Conservation (phyloP, 2,113 vertebrate species). For the Oncorhynchus gorbuscha region DNA sequence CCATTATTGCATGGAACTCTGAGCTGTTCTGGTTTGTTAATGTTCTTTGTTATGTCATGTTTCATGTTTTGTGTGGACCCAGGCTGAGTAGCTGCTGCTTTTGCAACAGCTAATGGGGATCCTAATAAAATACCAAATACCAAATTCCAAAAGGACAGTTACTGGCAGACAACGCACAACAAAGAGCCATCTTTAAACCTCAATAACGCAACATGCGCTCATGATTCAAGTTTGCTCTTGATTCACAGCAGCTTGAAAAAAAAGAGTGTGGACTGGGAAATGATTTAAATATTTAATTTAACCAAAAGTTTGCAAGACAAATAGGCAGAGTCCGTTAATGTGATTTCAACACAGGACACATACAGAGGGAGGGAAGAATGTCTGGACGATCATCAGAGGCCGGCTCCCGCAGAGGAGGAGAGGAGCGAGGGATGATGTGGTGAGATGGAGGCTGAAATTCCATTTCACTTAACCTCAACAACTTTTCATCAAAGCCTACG, state of each 20-base stretch:
- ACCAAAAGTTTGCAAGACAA: slow-evolving; percentile 21
- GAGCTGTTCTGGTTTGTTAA: too few species aligned
- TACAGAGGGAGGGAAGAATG: not conserved
- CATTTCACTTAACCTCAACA: not conserved
- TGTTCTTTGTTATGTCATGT: too few species aligned
- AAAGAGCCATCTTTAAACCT: slow-evolving; percentile 45
- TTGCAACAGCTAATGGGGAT: too few species aligned
- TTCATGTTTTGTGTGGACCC: too few species aligned
- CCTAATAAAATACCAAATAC: slow-evolving; percentile 32
- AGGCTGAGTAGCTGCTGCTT: too few species aligned
- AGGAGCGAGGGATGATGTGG: not conserved
- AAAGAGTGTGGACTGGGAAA: slow-evolving; percentile 17
- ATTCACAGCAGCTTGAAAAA: slow-evolving; percentile 50
- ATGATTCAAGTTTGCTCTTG: slow-evolving; percentile 24
- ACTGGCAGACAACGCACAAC: slow-evolving; percentile 41
- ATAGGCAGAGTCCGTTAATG: slow-evolving; percentile 5
- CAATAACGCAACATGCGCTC: slow-evolving; percentile 46
- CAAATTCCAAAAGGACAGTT: slow-evolving; percentile 56
- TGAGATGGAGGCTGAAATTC: not conserved
- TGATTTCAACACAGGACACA: not conserved
- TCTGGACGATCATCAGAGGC: not conserved
- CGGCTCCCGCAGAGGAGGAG: not conserved
- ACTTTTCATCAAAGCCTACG: not conserved
- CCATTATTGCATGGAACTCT: too few species aligned
- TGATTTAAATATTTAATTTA: slow-evolving; percentile 27